A percentile compares a stretch with the other conserved stretches of the same genome.
These are phyloP conservation scores for Ceryle rudis DNA, from an alignment of 2,797 vertebrate genomes.

Conservation along the genomic window DNA sequence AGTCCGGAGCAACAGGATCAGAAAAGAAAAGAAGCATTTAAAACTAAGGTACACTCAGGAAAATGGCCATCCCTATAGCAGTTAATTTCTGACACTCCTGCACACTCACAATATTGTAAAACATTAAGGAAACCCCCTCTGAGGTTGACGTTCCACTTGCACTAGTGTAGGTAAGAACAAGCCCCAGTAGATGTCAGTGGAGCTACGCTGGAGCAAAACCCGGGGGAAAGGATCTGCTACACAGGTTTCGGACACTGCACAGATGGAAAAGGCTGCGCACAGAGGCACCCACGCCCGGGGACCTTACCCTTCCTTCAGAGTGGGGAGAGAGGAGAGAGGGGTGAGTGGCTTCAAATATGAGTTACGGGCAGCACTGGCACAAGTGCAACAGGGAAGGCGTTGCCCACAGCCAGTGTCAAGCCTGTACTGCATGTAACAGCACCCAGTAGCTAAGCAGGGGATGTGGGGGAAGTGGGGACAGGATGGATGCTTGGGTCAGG, in stretches of 20 bases:
- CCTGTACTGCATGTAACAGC: not conserved
- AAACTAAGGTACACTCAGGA: not conserved
- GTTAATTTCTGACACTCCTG: not conserved
- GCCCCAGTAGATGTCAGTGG: constrained; percentile 44
- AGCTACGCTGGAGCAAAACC: not conserved
- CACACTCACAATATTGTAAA: not conserved
- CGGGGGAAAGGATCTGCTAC: not conserved
- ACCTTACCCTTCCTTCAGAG: not conserved
- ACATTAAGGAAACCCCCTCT: not conserved
- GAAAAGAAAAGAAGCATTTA: not conserved
- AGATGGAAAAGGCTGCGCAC: not conserved
- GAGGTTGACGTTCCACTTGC: not conserved
- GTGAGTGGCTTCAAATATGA: accelerated
- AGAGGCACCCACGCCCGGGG: accelerated
- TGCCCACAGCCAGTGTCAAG: accelerated
- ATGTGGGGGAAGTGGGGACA: accelerated
- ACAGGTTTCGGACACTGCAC: not conserved
- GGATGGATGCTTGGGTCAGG: not conserved
- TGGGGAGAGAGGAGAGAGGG: accelerated
- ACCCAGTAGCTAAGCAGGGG: not conserved
- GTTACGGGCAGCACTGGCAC: accelerated
- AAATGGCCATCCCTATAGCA: not conserved
- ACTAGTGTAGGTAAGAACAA: not conserved
- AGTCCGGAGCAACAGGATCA: not conserved
- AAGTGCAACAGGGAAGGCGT: accelerated